Conservation (phyloP, 1,140 invertebrate genomes). For the Charaxes varanes region DNA sequence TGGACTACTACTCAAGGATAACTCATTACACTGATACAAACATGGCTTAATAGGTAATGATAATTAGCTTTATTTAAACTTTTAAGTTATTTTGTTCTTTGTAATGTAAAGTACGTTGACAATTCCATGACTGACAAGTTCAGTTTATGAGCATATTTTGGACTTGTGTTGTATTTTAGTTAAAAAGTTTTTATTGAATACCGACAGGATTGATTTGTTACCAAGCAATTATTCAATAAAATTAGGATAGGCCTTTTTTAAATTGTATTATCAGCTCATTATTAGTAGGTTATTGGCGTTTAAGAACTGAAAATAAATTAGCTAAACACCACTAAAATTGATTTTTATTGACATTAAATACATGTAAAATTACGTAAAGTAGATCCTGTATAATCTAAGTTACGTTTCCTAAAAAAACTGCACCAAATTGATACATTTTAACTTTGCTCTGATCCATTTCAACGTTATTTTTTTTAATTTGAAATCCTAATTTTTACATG, state of each 20-base stretch:
- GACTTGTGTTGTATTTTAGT: conserved; percentile 61
- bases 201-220: conserved; percentile 70
- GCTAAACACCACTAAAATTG: conserved; percentile 58
- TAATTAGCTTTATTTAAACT: conserved; percentile 64
- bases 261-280: conserved; percentile 74
- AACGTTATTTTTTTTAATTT: too few relatives aligned
- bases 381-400: too few relatives aligned
- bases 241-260: conserved; percentile 65
- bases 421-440: too few relatives aligned
- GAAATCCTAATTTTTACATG: too few relatives aligned
- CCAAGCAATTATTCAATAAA: conserved; percentile 71
- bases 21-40: conserved; percentile 46
- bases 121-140: conserved; percentile 17
- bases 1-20: conserved; percentile 32
- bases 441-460: too few relatives aligned
- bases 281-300: conserved; percentile 72
- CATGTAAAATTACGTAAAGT: too few relatives aligned
- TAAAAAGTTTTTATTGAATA: conserved; percentile 65
- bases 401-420: too few relatives aligned
- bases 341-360: conserved; percentile 35
- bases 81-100: conserved; percentile 57
- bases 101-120: conserved; percentile 35
- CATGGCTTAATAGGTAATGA: conserved; percentile 50
- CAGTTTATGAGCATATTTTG: conserved; percentile 43
- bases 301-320: conserved; percentile 74